A percentile compares a stretch with the other conserved stretches of the same genome.
Evolutionary conservation across 1,140 invertebrate species (phyloP).

Genomic region (Drosophila asahinai): DNA sequence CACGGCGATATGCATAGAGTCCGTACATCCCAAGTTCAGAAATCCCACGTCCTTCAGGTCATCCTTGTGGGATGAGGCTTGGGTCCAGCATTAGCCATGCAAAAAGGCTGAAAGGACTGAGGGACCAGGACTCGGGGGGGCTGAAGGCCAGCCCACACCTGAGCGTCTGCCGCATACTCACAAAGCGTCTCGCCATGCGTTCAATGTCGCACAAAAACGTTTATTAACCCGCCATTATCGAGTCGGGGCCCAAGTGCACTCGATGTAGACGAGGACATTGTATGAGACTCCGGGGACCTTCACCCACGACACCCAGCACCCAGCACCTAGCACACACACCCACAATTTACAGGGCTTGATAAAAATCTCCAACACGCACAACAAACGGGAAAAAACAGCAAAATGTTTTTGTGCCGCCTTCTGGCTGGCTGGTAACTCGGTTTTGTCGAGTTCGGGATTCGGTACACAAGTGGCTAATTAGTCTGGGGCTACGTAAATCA

Average conservation of each 20-base stretch:
- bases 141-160: constrained; percentile 12
- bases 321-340: constrained; percentile 2
- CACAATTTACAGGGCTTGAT: constrained; percentile 65
- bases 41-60: constrained; percentile 23
- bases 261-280: constrained; percentile 47
- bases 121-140: constrained; percentile 1
- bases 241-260: constrained; percentile 52
- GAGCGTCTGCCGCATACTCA: constrained; percentile 19
- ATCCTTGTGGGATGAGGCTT: constrained; percentile 1
- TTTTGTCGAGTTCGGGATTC: background rate
- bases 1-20: constrained; percentile 17
- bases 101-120: constrained; percentile 21
- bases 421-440: constrained; percentile 4
- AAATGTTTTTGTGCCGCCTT: constrained; percentile 27
- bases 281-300: constrained; percentile 42
- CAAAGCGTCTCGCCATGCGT: constrained; percentile 44
- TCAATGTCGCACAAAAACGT: constrained; percentile 69
- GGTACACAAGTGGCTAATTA: constrained; percentile 59
- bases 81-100: constrained; percentile 36
- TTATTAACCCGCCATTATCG: constrained; percentile 79
- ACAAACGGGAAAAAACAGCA: constrained; percentile 41
- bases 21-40: constrained; percentile 20
- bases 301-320: background rate
- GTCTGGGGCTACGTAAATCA: constrained; percentile 55
- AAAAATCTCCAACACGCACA: constrained; percentile 73